These are phyloP conservation scores for Nipponacmea schrenckii DNA, from an alignment of 2,888 invertebrate genomes.

Conservation along the genomic window DNA sequence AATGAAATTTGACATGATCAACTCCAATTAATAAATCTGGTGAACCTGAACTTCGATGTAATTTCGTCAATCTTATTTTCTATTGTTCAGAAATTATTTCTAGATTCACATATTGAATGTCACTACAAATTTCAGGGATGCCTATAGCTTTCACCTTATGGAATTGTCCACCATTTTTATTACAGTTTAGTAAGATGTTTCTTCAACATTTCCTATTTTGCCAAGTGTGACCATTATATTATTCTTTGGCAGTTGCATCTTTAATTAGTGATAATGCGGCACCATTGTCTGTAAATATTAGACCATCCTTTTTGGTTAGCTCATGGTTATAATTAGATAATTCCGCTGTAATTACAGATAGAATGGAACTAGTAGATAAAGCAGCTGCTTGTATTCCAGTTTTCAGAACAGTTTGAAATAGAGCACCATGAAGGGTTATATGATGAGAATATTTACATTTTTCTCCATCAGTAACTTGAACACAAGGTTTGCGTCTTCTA, in stretches of 20 bases:
- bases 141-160: neutral
- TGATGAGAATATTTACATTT: neutral
- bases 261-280: neutral
- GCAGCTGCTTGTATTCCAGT: neutral
- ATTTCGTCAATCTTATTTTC: neutral
- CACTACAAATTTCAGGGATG: constrained; percentile 7
- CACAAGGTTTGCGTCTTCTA: neutral
- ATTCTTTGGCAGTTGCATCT: neutral
- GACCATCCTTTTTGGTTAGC: neutral
- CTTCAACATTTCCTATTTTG: constrained; percentile 5
- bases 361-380: neutral
- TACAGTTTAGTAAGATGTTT: neutral
- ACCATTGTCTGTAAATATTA: neutral
- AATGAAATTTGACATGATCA: neutral
- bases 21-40: neutral
- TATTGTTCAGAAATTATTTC: neutral
- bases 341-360: constrained; percentile 1
- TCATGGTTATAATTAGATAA: neutral
- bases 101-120: neutral
- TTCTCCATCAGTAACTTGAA: neutral
- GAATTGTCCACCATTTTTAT: neutral
- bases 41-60: constrained; percentile 1
- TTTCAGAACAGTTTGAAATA: neutral
- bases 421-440: neutral
- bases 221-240: constrained; percentile 1